phyloP scores from a whole-genome alignment of 92 coral and sea anemone genomes.

The Phymanthus crucifer region DNA sequence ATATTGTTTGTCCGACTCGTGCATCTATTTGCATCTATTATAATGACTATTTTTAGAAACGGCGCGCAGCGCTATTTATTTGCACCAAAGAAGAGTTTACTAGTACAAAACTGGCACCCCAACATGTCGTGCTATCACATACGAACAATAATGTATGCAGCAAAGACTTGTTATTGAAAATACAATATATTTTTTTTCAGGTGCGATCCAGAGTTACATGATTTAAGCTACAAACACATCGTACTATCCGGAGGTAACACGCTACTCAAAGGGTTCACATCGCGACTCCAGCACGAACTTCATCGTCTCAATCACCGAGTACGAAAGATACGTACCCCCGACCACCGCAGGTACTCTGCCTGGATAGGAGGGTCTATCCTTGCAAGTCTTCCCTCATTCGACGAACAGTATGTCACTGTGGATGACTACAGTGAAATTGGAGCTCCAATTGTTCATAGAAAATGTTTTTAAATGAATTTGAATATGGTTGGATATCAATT shows the following conservation, averaged over 20 bases:
- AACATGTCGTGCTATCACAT: no score
- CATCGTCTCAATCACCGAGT: conserved; percentile 65
- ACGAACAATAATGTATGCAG: no score
- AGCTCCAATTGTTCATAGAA: conserved; percentile 73
- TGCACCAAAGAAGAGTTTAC: no score
- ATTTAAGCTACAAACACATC: conserved; percentile 56
- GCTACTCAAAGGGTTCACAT: conserved; percentile 64
- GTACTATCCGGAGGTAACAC: conserved; percentile 96
- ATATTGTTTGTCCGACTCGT: no score
- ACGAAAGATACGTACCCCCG: conserved; percentile 77
- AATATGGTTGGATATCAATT: background rate
- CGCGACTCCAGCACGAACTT: conserved; percentile 80
- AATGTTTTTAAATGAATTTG: conserved; percentile 60
- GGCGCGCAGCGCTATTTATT: no score
- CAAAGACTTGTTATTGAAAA: no score
- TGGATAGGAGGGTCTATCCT: conserved; percentile 97
- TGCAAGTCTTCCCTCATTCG: conserved; percentile 74
- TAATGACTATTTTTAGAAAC: no score
- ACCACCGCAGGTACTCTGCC: conserved; percentile 74
- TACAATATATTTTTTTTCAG: conserved; percentile 27
- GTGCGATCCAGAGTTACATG: conserved; percentile 81
- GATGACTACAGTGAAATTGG: conserved; percentile 96
- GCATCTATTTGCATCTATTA: no score
- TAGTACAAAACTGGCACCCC: no score
- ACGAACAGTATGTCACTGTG: conserved; percentile 75